Evolutionary conservation across 2,888 invertebrate species (phyloP).

Genomic region (Hipparchia sbordonii): DNA sequence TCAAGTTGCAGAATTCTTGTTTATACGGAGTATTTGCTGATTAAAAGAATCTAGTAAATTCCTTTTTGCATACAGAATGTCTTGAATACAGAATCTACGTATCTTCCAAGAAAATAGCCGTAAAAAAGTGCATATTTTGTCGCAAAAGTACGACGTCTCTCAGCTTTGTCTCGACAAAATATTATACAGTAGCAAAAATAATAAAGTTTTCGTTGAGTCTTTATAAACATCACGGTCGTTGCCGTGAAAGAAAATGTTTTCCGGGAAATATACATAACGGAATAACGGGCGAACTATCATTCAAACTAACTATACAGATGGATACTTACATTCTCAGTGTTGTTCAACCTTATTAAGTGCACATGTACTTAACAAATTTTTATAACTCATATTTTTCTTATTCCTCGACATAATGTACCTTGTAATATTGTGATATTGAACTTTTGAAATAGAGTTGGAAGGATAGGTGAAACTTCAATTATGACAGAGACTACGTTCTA

Average conservation of each 20-base stretch:
- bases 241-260: constrained; percentile 11
- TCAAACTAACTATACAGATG: constrained; percentile 3
- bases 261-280: constrained; percentile 4
- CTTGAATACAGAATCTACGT: neutral
- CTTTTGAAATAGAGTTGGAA: too few species aligned
- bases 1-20: too few species aligned
- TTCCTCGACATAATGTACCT: too few species aligned
- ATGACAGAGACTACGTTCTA: too few species aligned
- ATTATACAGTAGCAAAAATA: constrained; percentile 12
- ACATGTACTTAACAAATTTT: neutral
- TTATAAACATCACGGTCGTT: constrained; percentile 9
- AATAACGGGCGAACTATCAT: constrained; percentile 10
- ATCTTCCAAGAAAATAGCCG: neutral
- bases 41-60: neutral
- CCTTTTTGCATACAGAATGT: constrained; percentile 3
- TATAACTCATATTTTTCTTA: too few species aligned
- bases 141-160: constrained; percentile 13
- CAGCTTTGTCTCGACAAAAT: constrained; percentile 15
- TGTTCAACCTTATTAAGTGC: constrained; percentile 4
- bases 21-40: neutral
- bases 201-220: constrained; percentile 20
- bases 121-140: constrained; percentile 9
- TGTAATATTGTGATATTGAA: too few species aligned
- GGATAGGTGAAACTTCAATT: too few species aligned
- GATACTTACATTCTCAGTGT: neutral